Percentiles rank a stretch among this genome's conserved stretches.
Evolutionary conservation across 2,797 vertebrate genomes (phyloP).

Genomic region (Danio kyathit): DNA sequence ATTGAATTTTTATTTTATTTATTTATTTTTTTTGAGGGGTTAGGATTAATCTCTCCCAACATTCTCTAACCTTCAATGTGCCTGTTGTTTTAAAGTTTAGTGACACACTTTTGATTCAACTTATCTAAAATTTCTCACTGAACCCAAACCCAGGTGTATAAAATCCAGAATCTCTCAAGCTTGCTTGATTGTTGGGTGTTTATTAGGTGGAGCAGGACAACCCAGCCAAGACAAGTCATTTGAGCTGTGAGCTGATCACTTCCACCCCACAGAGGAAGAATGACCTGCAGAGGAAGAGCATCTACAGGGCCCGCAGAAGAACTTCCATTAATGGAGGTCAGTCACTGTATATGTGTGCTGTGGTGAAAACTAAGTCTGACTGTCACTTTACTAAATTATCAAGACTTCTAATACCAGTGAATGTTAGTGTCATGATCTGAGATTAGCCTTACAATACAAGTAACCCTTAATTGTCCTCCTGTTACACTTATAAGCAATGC

Average conservation of each 20-base stretch:
- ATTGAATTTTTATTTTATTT: no score
- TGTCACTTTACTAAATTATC: not conserved
- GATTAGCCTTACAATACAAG: not conserved
- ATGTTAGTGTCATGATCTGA: not conserved
- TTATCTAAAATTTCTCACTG: no score
- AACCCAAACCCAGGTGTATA: no score
- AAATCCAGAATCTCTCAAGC: conserved; percentile 6
- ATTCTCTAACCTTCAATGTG: no score
- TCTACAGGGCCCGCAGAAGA: conserved; percentile 87
- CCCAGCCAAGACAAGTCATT: conserved; percentile 89
- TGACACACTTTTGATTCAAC: no score
- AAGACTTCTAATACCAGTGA: not conserved
- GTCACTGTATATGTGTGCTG: conserved; percentile 60
- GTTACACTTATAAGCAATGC: no score
- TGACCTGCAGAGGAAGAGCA: conserved; percentile 82
- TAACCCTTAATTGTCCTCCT: no score
- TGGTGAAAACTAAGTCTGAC: not conserved
- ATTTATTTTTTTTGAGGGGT: no score
- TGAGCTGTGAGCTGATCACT: conserved; percentile 93
- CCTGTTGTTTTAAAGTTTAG: no score
- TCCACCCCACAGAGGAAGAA: conserved; percentile 86
- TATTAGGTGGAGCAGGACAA: conserved; percentile 90
- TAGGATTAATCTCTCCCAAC: no score
- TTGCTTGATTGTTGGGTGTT: conserved; percentile 33
- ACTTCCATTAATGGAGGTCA: conserved; percentile 91